Base-by-base conservation (phyloP, 1,140 invertebrate genomes). In the Hylyphantes graminicola region DNA sequence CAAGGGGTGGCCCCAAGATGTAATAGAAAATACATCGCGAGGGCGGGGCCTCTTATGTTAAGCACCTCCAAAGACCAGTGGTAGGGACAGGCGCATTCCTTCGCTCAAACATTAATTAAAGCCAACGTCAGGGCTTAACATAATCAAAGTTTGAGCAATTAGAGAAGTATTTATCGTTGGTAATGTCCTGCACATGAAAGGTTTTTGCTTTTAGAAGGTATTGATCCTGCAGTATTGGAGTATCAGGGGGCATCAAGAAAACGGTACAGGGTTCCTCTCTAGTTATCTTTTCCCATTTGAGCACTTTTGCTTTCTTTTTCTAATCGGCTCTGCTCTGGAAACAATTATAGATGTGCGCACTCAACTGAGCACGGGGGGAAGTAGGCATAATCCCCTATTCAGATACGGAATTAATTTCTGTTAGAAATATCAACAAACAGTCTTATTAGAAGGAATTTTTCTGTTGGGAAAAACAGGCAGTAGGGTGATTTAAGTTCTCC, bases 141-240 rank as follows among this genome's bases (percentile, higher is more conserved):
- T 81, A 81, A 81, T 81, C 79, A 81, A 81, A 81, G 79, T 81
- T 81, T 81, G 67, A 81, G 79, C 64, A 81, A 81, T 81, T 81
- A 81, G 79, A 80, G 65, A 72, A 81, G 79, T 81, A 81, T 81
- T 81, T 81, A 72, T 81, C 77, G 79, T 73, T 61, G 35, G 79
- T 72, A 73, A 81, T 73, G 79, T 67, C 68, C 77, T 80, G 77
- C 67, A 80, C 65, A 63, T 81, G 67, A 73, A 81, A 53, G 79
- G 55, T 81, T 81, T 81, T 81, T 81, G 79, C 79, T 81, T 73
- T 73, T 73, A 54, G 50, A 57, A 67, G 65, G 35, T 80, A 80
- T 55, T 10, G 70, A 35, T 21, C 53, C 54, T 4, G 61, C 61
- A 61, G 63, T 80, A 80, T 80, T 80, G 77, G 70, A 64, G 54